Evolutionary conservation across 1,140 invertebrate species (phyloP), one percentile per base, ranked within the genome.

Genomic region (Archivesica marissinica): DNA sequence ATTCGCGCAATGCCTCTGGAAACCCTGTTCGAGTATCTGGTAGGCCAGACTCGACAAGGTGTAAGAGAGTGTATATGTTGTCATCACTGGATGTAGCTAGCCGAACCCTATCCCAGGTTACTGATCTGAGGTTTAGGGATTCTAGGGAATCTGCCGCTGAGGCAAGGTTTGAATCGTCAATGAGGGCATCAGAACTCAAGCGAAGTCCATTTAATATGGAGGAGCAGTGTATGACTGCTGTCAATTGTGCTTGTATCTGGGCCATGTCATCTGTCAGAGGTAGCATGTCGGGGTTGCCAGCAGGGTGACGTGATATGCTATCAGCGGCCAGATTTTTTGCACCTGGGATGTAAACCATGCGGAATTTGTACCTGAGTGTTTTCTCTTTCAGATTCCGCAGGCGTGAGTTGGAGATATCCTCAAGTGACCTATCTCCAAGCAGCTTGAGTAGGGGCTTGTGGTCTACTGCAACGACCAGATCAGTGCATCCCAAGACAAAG

Each of bases 401-500:
- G 11, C 86, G 61, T 35, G 41, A 50, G 64, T 89, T 89, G 2
- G 82, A 35, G 39, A 89, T 87, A 23, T 83, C 76, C 13, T 86
- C 81, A 3, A 90, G 70, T 2, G 76, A 86, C 17, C 84, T 38
- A 54, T 89, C 83, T 6, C 77, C 54, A 35, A 88, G 64, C 2
- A 88, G 56, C 47, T 86, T 76, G 15, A 88, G 66, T 3, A 89
- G 82, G n/a, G 89, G 88, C 79, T 90, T 89, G 44, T 89, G 86
- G 79, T 85, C 86, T n/a, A 84, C 86, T 2, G 85, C 85, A 0
- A 90, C 35, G 17, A 87, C 86, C 13, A 91, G 87, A 30, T 88
- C 25, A 6, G 76, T 17, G 23, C 86, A 90, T 15, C 88, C 88
- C n/a, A 89, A 66, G 0, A 87, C 83, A 56, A 88, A 89, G 59